phyloP scores from a whole-genome alignment of 1,140 invertebrate species.

The Halesus radiatus region DNA sequence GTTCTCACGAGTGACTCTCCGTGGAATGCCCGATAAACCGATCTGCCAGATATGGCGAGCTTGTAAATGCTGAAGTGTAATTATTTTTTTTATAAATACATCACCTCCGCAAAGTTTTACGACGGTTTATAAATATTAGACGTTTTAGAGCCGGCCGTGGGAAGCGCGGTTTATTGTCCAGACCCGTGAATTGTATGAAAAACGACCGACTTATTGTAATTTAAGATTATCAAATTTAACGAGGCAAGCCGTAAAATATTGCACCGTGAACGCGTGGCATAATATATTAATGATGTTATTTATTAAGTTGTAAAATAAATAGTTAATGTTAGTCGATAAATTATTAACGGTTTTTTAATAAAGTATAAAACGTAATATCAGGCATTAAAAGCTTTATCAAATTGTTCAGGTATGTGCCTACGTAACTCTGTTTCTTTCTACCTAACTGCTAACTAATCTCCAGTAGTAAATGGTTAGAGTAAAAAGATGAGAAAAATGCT shows the following conservation, averaged over 20 bases:
- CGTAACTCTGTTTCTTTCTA: no score
- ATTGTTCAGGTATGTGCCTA: no score
- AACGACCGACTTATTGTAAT: not conserved
- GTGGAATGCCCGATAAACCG: no score
- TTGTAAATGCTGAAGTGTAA: conserved; percentile 7
- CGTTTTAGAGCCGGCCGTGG: not conserved
- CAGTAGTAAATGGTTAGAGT: no score
- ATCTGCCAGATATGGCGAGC: not conserved
- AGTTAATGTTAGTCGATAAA: not conserved
- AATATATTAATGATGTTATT: not conserved
- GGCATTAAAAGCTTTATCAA: no score
- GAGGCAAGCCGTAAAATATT: not conserved
- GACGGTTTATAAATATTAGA: not conserved
- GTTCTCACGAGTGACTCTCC: no score
- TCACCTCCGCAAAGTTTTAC: no score
- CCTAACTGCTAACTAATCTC: no score
- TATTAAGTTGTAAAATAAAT: not conserved
- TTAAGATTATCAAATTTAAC: conserved; percentile 4
- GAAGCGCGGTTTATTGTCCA: not conserved
- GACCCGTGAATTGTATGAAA: not conserved
- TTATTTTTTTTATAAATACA: not conserved
- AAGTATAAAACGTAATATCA: no score
- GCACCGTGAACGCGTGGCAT: not conserved
- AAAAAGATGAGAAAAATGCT: no score
- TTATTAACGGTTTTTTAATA: no score